These are phyloP conservation scores for Rhineura floridana DNA, from an alignment of 2,113 vertebrate genomes.

Conservation along the genomic window DNA sequence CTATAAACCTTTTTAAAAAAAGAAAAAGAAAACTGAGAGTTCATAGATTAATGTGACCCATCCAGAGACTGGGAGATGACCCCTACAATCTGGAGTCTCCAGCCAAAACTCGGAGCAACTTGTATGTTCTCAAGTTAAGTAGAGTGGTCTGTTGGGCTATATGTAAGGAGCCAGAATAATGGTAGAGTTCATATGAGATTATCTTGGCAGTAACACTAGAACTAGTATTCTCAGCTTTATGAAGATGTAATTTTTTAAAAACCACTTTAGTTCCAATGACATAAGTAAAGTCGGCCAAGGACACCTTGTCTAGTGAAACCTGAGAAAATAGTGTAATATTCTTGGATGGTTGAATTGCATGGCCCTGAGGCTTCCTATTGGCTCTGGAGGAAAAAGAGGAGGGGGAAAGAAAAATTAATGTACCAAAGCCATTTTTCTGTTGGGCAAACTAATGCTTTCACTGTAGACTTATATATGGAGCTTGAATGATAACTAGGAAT, in stretches of 20 bases:
- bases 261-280: conserved; percentile 43
- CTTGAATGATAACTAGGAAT: conserved; percentile 57
- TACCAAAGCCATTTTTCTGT: conserved; percentile 66
- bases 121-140: neutral
- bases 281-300: conserved; percentile 66
- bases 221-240: conserved; percentile 38
- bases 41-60: no score
- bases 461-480: conserved; percentile 54
- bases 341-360: conserved; percentile 60
- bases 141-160: neutral
- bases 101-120: neutral
- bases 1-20: no score
- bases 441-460: conserved; percentile 56
- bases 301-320: conserved; percentile 67
- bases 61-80: no score
- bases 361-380: conserved; percentile 67
- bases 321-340: conserved; percentile 56
- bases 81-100: no score
- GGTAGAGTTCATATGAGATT: conserved; percentile 4
- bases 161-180: conserved; percentile 24
- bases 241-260: conserved; percentile 49
- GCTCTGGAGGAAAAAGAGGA: conserved; percentile 16
- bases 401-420: conserved; percentile 63
- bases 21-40: no score
- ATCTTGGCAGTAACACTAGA: conserved; percentile 29